Base-by-base conservation (phyloP, 2,113 vertebrate genomes). In the Vidua chalybeata region DNA sequence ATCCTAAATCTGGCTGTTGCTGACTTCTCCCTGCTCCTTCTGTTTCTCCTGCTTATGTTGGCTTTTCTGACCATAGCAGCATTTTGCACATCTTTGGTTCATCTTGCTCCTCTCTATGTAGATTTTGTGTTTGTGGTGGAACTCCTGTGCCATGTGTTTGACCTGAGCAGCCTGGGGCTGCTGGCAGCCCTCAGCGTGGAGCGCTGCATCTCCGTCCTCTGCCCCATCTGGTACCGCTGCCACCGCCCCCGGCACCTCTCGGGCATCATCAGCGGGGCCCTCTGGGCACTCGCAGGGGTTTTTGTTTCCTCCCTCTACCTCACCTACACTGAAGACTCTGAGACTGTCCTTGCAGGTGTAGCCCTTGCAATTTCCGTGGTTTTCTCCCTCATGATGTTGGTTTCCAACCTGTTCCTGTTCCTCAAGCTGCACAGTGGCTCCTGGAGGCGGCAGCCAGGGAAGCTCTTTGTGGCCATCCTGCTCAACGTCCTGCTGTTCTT, bases 1-100 rank as follows among this genome's bases (percentile, higher is more conserved):
- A 30, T 83, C 46, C 66, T 82, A 7, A 82, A 97, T 59, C 75
- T 98, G 94, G 95, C 98, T 16, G 16, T 93, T 13, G 94, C 97
- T 4, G 97, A 98, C 69, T 82, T 88, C 21, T 83, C 68, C 84
- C 35, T 97, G 90, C 88, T 81, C 30, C 55, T 87, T 22, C 54
- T 87, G 9, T 37, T 61, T 4, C 8, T 52, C 54, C 54, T 77
- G 63, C 7, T 77, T 7, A 1, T 68, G 1, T 4, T 62, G 74
- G 15, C 39, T 20, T 39, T 69, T 39, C 41, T 87, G 21, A 2
- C 8, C 13, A 2, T 71, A 2, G 33, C 16, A 23, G 10, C 28
- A 11, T 62, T 78, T 20, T 87, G 84, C 56, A 28, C 39, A 0
- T 43, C 63, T 45, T 52, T 61, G 17, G 4, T 14, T 37, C 27